Evolutionary conservation across 2,113 vertebrate species (phyloP).

Genomic region (Meles meles): DNA sequence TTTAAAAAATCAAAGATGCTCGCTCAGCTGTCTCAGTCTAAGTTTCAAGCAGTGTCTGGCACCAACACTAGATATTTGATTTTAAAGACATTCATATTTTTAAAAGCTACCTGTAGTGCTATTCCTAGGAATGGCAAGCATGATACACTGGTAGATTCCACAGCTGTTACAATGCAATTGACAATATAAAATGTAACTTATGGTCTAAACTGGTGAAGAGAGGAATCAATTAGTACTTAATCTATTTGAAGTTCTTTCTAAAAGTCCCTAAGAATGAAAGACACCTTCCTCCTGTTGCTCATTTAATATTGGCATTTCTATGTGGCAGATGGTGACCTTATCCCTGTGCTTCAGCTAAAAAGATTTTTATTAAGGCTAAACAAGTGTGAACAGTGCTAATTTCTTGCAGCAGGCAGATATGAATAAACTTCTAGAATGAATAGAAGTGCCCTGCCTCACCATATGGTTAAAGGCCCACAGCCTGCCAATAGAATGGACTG

Average conservation of each 20-base stretch:
- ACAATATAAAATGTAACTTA: constrained; percentile 71
- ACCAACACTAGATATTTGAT: not conserved
- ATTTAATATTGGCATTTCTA: constrained; percentile 85
- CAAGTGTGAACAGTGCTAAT: constrained; percentile 90
- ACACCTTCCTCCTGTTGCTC: constrained; percentile 76
- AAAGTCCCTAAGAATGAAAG: constrained; percentile 72
- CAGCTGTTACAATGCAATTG: constrained; percentile 23
- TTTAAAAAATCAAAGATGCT: not conserved
- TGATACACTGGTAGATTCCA: not conserved
- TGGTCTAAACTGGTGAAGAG: constrained; percentile 47
- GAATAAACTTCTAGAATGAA: constrained; percentile 82
- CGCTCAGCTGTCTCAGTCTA: not conserved
- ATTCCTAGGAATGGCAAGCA: not conserved
- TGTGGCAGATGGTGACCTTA: constrained; percentile 92
- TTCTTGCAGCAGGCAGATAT: constrained; percentile 86
- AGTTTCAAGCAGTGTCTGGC: not conserved
- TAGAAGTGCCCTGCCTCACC: constrained; percentile 79
- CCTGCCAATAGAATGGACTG: constrained; percentile 79
- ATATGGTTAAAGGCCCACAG: constrained; percentile 80
- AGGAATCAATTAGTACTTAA: constrained; percentile 67
- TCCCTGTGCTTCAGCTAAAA: constrained; percentile 85
- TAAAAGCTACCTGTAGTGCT: constrained; percentile 22
- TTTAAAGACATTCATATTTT: constrained; percentile 21
- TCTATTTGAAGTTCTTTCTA: constrained; percentile 72
- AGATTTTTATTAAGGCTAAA: constrained; percentile 95